Percentiles rank a stretch among this genome's conserved stretches.
phyloP scores from a whole-genome alignment of 2,113 vertebrate genomes.

The Chrysemys picta region DNA sequence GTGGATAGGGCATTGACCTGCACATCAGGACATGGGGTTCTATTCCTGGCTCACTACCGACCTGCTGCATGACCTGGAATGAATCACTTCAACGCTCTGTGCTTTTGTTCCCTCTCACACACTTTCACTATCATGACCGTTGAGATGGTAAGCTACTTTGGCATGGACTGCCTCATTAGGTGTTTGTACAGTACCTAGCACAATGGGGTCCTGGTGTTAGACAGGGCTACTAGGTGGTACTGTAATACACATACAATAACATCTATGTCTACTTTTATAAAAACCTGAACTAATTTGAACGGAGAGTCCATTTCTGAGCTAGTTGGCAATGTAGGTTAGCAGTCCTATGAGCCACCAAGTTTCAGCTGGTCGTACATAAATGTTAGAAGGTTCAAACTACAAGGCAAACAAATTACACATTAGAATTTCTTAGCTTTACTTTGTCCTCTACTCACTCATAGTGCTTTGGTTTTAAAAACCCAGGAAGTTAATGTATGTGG shows the following conservation, averaged over 20 bases:
- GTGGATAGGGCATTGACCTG: not conserved
- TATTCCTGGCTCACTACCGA: not conserved
- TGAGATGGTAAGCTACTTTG: rapidly evolving
- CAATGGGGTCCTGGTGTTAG: not conserved
- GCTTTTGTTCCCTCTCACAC: not conserved
- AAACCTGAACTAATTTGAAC: not conserved
- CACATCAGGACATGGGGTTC: not conserved
- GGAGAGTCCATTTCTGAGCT: rapidly evolving
- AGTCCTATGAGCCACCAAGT: not conserved
- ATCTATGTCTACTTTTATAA: not conserved
- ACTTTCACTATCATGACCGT: not conserved
- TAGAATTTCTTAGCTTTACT: not conserved
- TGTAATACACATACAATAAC: not conserved
- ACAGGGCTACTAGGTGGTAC: not conserved
- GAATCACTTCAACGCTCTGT: not conserved
- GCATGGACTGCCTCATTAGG: not conserved
- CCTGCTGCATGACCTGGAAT: rapidly evolving
- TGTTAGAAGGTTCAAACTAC: not conserved
- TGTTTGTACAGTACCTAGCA: not conserved
- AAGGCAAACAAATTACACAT: not conserved
- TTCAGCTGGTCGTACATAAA: not conserved
- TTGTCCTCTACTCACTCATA: not conserved
- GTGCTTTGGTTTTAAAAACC: not conserved
- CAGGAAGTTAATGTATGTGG: rapidly evolving
- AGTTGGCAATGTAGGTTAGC: not conserved